Evolutionary conservation across 2,888 invertebrate genomes (phyloP).

Genomic region (Altica lythri): DNA sequence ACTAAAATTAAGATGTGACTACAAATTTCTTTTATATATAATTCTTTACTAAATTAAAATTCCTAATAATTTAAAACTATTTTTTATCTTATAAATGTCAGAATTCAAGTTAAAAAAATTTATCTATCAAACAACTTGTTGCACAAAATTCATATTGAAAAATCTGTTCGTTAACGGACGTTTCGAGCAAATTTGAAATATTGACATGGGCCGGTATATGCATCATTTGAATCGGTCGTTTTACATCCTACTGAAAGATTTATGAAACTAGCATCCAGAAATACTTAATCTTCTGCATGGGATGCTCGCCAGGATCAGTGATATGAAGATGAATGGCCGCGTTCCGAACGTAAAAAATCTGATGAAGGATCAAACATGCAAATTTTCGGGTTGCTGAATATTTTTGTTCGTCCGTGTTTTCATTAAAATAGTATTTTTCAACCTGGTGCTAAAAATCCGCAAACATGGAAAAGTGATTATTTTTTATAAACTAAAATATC

Average conservation of each 20-base stretch:
- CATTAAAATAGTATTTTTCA: not conserved
- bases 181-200: conserved; percentile 8
- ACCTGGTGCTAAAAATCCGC: not conserved
- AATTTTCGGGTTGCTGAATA: conserved; percentile 4
- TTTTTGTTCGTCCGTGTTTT: not conserved
- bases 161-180: not conserved
- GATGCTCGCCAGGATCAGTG: conserved; percentile 4
- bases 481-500: too few relatives aligned
- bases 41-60: too few relatives aligned
- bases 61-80: too few relatives aligned
- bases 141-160: not conserved
- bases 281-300: conserved; percentile 12
- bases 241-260: conserved; percentile 13
- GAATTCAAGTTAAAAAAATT: too few relatives aligned
- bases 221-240: conserved; percentile 16
- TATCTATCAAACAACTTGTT: conserved; percentile 5
- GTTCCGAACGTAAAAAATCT: conserved; percentile 4
- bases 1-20: too few relatives aligned
- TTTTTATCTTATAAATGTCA: too few relatives aligned
- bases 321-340: conserved; percentile 16
- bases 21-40: too few relatives aligned
- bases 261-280: conserved; percentile 10
- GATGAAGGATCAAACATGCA: conserved; percentile 9
- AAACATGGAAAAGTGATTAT: too few relatives aligned
- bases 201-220: conserved; percentile 12